Evolutionary conservation across 2,113 vertebrate species (phyloP).

Genomic region (Odocoileus virginianus): DNA sequence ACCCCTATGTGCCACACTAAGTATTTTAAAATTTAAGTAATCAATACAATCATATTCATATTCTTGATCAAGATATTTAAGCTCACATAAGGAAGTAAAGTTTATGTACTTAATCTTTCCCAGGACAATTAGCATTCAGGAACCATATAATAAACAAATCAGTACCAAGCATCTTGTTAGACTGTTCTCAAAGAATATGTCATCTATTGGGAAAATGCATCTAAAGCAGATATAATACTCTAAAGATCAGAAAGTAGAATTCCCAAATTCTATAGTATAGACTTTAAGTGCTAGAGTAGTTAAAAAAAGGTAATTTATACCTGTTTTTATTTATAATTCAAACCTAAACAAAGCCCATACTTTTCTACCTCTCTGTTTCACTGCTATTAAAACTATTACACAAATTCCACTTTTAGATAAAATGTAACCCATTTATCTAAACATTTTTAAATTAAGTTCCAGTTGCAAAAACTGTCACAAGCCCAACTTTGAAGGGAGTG

Average conservation of each 20-base stretch:
- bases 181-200: not conserved
- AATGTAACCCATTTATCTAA: not conserved
- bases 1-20: not conserved
- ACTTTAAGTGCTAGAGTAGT: not conserved
- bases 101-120: not conserved
- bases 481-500: not conserved
- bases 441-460: not conserved
- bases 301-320: not conserved
- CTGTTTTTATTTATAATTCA: not conserved
- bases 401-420: not conserved
- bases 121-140: not conserved
- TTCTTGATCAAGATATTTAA: not conserved
- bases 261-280: not conserved
- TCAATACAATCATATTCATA: not conserved
- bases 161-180: not conserved
- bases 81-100: not conserved
- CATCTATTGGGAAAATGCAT: not conserved
- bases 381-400: not conserved
- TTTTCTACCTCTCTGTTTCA: not conserved
- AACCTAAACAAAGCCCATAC: not conserved
- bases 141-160: not conserved
- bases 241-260: not conserved
- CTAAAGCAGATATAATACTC: slow-evolving; percentile 8
- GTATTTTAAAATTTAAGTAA: not conserved
- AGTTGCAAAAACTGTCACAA: not conserved